A percentile compares a stretch with the other conserved stretches of the same genome.
phyloP scores from a whole-genome alignment of 2,113 vertebrate genomes.

The Thomomys bottae region DNA sequence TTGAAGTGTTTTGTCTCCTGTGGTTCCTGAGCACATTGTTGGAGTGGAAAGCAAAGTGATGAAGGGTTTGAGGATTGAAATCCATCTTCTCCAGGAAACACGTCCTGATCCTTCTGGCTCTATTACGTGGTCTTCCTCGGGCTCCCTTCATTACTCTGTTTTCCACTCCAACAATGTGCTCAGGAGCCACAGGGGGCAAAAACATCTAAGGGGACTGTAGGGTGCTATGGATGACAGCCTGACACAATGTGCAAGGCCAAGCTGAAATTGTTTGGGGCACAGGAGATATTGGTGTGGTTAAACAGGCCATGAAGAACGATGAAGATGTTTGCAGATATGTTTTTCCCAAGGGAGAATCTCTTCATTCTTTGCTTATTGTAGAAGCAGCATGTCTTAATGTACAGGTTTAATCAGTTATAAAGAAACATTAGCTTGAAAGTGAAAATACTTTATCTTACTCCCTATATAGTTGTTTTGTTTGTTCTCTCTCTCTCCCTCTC shows the following conservation, averaged over 20 bases:
- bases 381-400: background rate
- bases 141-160: no score
- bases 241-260: background rate
- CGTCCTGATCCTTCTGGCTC: no score
- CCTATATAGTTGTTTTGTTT: no score
- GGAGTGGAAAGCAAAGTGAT: background rate
- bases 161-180: background rate
- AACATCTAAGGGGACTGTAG: background rate
- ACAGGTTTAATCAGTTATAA: background rate
- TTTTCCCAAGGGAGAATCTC: background rate
- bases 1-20: background rate
- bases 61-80: no score
- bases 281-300: background rate
- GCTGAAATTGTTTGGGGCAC: background rate
- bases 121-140: no score
- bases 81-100: no score
- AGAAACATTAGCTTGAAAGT: background rate
- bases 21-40: background rate
- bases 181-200: background rate
- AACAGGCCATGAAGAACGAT: background rate
- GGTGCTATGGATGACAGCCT: background rate
- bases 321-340: background rate
- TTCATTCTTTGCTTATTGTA: conserved; percentile 5
- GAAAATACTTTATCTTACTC: background rate
- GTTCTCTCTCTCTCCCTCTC: no score